Percentiles rank a stretch among this genome's conserved stretches.
phyloP scores from a whole-genome alignment of 2,797 vertebrate species.

The Pseudochaenichthys georgianus region DNA sequence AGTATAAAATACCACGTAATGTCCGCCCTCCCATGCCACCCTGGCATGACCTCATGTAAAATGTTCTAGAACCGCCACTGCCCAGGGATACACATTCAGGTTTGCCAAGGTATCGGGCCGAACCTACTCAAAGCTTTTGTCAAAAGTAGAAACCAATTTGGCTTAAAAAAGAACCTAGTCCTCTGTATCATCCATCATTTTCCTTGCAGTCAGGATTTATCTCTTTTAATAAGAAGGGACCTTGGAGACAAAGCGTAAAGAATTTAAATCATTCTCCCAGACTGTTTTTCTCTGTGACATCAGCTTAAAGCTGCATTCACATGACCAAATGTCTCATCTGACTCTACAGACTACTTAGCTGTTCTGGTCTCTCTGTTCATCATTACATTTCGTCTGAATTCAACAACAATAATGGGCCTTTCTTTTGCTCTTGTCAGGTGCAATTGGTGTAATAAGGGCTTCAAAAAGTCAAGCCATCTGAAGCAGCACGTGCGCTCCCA shows the following conservation, averaged over 20 bases:
- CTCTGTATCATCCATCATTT: not conserved
- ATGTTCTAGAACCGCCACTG: too few species aligned
- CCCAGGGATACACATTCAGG: too few species aligned
- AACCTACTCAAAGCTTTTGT: not conserved
- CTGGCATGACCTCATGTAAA: too few species aligned
- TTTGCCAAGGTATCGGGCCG: too few species aligned
- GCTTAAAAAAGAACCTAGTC: not conserved
- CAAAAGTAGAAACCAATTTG: not conserved
- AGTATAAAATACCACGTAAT: too few species aligned
- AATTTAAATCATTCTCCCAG: not conserved
- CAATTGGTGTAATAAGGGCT: constrained; percentile 93
- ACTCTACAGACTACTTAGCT: not conserved
- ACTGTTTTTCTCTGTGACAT: not conserved
- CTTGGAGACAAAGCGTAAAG: not conserved
- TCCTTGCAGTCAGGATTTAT: not conserved
- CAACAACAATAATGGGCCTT: not conserved
- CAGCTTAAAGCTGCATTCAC: not conserved
- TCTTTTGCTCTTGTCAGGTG: constrained; percentile 78
- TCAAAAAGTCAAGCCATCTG: constrained; percentile 98
- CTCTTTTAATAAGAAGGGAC: not conserved
- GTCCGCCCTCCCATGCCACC: too few species aligned
- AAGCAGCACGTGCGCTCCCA: constrained; percentile 98
- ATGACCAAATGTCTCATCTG: not conserved
- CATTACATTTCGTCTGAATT: not conserved
- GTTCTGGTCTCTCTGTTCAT: not conserved